A percentile compares a stretch with the other conserved stretches of the same genome.
These are phyloP conservation scores for Prunella fulvescens DNA, from an alignment of 2,113 vertebrate genomes.

Conservation along the genomic window DNA sequence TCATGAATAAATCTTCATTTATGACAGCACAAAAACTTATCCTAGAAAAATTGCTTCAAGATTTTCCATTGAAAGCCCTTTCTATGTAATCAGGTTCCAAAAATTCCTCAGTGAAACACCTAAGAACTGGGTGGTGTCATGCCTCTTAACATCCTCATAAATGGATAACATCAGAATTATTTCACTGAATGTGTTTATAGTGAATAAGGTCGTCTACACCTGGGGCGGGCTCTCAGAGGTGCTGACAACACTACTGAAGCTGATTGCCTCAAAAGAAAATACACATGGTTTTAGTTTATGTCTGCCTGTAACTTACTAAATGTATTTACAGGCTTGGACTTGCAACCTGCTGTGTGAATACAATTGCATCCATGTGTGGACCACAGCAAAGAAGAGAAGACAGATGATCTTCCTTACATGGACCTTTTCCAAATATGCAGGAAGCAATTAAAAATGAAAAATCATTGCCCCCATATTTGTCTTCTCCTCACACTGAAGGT, in stretches of 20 bases:
- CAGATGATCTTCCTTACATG: background rate
- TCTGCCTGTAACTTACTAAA: slow-evolving; percentile 60
- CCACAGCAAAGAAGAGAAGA: background rate
- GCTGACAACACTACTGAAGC: slow-evolving; percentile 64
- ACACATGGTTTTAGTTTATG: slow-evolving; percentile 72
- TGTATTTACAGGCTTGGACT: slow-evolving; percentile 58
- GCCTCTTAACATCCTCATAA: slow-evolving; percentile 42
- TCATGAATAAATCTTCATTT: background rate
- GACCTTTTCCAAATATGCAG: background rate
- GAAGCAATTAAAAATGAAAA: slow-evolving; percentile 10
- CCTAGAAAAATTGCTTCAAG: slow-evolving; percentile 19
- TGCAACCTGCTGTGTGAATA: slow-evolving; percentile 61
- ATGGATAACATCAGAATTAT: slow-evolving; percentile 59
- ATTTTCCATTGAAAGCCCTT: background rate
- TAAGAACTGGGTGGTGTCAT: background rate
- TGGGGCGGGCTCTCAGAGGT: slow-evolving; percentile 41
- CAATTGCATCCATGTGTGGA: slow-evolving; percentile 70
- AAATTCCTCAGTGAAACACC: background rate
- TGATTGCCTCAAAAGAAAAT: slow-evolving; percentile 70
- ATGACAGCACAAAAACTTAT: background rate
- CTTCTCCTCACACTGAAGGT: background rate
- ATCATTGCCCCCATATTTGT: background rate
- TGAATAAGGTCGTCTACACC: slow-evolving; percentile 34
- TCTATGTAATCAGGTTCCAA: slow-evolving; percentile 10
- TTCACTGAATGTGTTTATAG: slow-evolving; percentile 51